Base-by-base conservation (phyloP, 2,113 vertebrate species). In the Monopterus albus region DNA sequence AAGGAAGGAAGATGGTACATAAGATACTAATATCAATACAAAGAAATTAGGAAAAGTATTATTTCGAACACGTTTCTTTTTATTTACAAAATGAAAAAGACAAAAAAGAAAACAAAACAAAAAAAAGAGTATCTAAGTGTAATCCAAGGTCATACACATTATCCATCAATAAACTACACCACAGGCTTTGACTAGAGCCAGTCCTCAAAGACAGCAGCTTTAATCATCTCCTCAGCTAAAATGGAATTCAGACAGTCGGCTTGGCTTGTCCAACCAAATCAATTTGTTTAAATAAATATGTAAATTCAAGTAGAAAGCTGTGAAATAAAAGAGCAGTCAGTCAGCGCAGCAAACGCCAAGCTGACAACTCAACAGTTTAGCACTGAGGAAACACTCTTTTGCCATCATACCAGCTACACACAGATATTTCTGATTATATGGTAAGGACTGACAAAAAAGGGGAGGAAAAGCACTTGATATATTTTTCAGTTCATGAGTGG, bases 61-160 rank as follows among this genome's bases (percentile, higher is more conserved):
- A 79, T 90, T 89, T 61, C 53, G 55, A 88, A 79, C 85, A 81
- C 64, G 76, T 90, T 85, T 85, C 36, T 86, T 83, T 92, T 93
- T 91, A 92, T 93, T 93, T 89, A 92, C 89, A 91, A 92, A 90
- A 46, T 85, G 86, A 61, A 81, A 89, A 89, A 82, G 18, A 80
- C 58, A 59, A 36, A 67, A 68, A 66, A 33, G 28, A 62, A n/a
- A n/a, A n/a, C n/a, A n/a, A n/a, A n/a, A n/a, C n/a, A n/a, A n/a
- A n/a, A n/a, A n/a, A 49, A 57, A 73, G 78, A 79, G 64, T 38
- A 81, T 72, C 65, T 58, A 68, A 78, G 78, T 84, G 80, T 64
- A 69, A 83, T 87, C 69, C 66, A 67, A 70, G 50, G 61, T 87
- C 80, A 85, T 61, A 88, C 82, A 86, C 72, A 72, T 81, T 63